Conservation (phyloP, 2,797 vertebrate genomes). For the Pseudochirops cupreus region DNA sequence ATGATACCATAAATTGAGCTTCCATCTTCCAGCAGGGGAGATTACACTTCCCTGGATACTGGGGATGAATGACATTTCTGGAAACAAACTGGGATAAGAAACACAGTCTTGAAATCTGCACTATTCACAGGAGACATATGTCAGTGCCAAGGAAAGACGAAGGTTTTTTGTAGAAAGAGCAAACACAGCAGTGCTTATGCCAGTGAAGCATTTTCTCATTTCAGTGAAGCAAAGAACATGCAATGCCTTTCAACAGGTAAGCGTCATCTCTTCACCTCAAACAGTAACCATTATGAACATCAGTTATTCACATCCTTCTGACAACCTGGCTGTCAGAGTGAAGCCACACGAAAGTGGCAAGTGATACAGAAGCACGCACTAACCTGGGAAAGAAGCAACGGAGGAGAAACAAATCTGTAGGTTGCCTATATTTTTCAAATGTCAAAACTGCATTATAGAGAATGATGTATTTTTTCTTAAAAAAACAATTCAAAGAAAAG, state of each 20-base stretch:
- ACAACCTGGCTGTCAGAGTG: slow-evolving; percentile 39
- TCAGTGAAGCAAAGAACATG: slow-evolving; percentile 13
- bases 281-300: slow-evolving; percentile 42
- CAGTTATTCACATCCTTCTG: slow-evolving; percentile 59
- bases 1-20: background rate
- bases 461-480: background rate
- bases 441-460: slow-evolving; percentile 11
- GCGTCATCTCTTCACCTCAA: background rate
- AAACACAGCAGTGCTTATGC: no score
- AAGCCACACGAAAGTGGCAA: slow-evolving; percentile 27
- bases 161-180: background rate
- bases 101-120: background rate
- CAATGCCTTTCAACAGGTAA: background rate
- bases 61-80: background rate
- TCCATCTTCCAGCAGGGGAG: background rate
- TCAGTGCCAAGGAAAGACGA: background rate
- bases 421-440: background rate
- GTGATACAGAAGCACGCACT: background rate
- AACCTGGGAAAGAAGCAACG: slow-evolving; percentile 47
- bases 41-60: background rate
- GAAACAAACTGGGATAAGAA: slow-evolving; percentile 2
- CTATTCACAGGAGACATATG: background rate
- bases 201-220: background rate
- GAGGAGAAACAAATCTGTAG: slow-evolving; percentile 8
- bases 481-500: background rate